These are phyloP conservation scores for Charadrius vociferus DNA, from an alignment of 2,113 vertebrate genomes.

Conservation along the genomic window DNA sequence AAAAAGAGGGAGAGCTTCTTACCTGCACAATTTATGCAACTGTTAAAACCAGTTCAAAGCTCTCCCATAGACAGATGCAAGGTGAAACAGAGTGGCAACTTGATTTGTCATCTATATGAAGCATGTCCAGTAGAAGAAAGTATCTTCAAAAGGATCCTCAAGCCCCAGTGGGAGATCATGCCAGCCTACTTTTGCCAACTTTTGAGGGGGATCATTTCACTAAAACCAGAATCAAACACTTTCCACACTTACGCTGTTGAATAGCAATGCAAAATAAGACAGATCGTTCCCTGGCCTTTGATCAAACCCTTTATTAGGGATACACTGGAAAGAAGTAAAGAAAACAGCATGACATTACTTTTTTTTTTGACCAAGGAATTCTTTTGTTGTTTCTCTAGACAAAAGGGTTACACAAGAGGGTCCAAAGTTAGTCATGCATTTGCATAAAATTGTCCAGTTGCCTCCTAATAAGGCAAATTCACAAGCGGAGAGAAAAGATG, in stretches of 20 bases:
- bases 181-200: not conserved
- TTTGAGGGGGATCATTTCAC: not conserved
- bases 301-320: not conserved
- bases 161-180: not conserved
- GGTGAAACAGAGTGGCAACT: not conserved
- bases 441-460: not conserved
- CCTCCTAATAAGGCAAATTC: not conserved
- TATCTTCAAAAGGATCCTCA: not conserved
- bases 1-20: not conserved
- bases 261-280: not conserved
- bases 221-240: not conserved
- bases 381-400: not conserved
- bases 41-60: not conserved
- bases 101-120: not conserved
- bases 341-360: not conserved
- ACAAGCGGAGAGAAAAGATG: not conserved
- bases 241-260: not conserved
- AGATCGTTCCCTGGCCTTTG: not conserved
- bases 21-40: not conserved
- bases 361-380: not conserved
- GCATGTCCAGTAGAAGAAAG: not conserved
- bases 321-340: not conserved
- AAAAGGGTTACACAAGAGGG: not conserved
- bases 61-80: not conserved
- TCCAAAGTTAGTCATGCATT: not conserved